A percentile compares a stretch with the other conserved stretches of the same genome.
Evolutionary conservation across 2,113 vertebrate species (phyloP).

Genomic region (Chaenogobius annularis): DNA sequence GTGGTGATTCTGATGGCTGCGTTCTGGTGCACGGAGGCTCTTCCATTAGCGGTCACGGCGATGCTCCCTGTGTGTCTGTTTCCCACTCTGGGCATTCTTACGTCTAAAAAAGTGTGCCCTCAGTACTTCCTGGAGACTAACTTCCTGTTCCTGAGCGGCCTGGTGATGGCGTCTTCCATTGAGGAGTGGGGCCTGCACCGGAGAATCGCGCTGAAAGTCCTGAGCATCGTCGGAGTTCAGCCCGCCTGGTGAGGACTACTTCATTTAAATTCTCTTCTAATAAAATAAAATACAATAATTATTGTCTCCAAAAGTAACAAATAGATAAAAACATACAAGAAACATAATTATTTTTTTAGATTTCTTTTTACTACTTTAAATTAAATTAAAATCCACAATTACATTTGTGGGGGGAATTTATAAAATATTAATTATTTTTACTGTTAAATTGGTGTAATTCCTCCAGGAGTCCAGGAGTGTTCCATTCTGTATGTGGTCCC

Average conservation of each 20-base stretch:
- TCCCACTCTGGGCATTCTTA: constrained; percentile 89
- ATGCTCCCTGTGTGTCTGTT: constrained; percentile 94
- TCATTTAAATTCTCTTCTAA: not conserved
- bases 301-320: too few species aligned
- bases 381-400: too few species aligned
- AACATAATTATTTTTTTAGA: too few species aligned
- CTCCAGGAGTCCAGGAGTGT: too few species aligned
- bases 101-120: constrained; percentile 87
- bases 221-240: constrained; percentile 88
- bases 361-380: too few species aligned
- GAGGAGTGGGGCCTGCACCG: constrained; percentile 97
- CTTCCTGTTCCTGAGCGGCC: constrained; percentile 94
- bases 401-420: too few species aligned
- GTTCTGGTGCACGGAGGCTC: constrained; percentile 95
- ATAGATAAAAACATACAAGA: too few species aligned
- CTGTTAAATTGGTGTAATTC: too few species aligned
- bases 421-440: too few species aligned
- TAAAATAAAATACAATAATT: too few species aligned
- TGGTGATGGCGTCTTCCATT: constrained; percentile 94
- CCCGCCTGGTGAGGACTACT: constrained; percentile 84
- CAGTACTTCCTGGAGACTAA: constrained; percentile 98
- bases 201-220: constrained; percentile 90
- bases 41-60: constrained; percentile 92
- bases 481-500: too few species aligned
- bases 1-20: constrained; percentile 92